Evolutionary conservation across 1,140 invertebrate species (phyloP), one percentile per base, ranked within the genome.

Genomic region (Manduca sexta): DNA sequence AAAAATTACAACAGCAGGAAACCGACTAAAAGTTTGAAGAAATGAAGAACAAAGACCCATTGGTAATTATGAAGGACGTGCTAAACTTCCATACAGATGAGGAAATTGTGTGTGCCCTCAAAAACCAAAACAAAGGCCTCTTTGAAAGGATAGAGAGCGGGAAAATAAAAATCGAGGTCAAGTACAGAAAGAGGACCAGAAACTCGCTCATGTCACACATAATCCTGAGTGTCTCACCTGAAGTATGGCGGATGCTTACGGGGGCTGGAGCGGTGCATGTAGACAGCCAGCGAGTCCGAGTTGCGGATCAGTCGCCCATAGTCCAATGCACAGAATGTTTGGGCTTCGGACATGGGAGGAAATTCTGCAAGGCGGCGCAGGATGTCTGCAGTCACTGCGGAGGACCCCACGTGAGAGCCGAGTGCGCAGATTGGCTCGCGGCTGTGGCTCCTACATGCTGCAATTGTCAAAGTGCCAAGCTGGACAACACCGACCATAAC

Each of bases 311-410:
- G 8, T n/a, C 8, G 1, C 3, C 12, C 3, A 31, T 8, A n/a
- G 8, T 10, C 8, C 8, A 31, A 3, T 1, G 3, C 3, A 8
- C 6, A 15, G 18, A 39, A 10, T 39, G 37, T 17, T 12, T 26
- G 3, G 40, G 5, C 1, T 42, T 26, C 21, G 40, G 40, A 13
- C 40, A 42, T 2, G 21, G 18, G 1, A 42, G 21, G 14, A 12
- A 13, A 33, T 16, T 31, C 1, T 45, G 42, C 14, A 33, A 10
- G 11, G 42, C 13, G 16, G 5, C 12, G 8, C 29, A 6, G 17
- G 29, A 31, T 8, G 12, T 18, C 12, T 45, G 42, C 16, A 31
- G 31, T 7, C 42, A 45, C 30, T 45, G 42, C 10, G 42, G 42
- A 1, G 42, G 29, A 10, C 30, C 42, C 5, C 42, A 34, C 29